Evolutionary conservation across 2,113 vertebrate genomes (phyloP), one percentile per base, ranked within the genome.

Genomic region (Pagrus major): DNA sequence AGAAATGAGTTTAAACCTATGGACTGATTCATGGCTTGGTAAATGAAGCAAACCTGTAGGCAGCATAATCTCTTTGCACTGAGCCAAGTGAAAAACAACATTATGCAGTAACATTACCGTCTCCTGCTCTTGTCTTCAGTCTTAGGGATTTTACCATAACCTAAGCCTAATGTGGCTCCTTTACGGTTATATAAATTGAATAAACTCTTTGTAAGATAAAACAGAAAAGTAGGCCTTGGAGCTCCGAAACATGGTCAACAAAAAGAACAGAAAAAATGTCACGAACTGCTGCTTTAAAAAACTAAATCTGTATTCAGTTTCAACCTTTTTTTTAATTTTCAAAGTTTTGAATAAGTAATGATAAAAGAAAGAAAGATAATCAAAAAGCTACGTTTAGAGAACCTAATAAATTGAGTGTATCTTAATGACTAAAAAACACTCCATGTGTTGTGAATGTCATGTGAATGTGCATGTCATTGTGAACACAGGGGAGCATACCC

Each of bases 11-110:
- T 3, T 21, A 71, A 59, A 47, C 1, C 47, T 3, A 16, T 39
- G n/a, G 67, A 35, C 41, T 47, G 39, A 39, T 65, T 65, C 31
- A 73, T 15, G 37, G 69, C 60, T 61, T 52, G 23, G 18, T 23
- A 21, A 37, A 61, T 54, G 46, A 4, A 67, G 6, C 23, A 20
- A 35, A 68, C n/a, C 14, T 41, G 59, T 71, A 27, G 72, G 67
- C 20, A 46, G 41, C 68, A 27, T 51, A 42, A 60, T 63, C 42
- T 54, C 16, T 52, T 23, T 47, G 6, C 65, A 59, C 1, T 2
- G 15, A 78, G 14, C 6, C 0, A 56, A 25, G 35, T 67, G 46
- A 42, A 66, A 44, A 33, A 23, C 8, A 42, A 35, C 9, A 66
- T 27, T 41, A 61, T 15, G 41, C 16, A 20, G 15, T 3, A 3